Percentiles rank a stretch among this genome's conserved stretches.
phyloP scores from a whole-genome alignment of 2,113 vertebrate species.

The Rallus limicola region DNA sequence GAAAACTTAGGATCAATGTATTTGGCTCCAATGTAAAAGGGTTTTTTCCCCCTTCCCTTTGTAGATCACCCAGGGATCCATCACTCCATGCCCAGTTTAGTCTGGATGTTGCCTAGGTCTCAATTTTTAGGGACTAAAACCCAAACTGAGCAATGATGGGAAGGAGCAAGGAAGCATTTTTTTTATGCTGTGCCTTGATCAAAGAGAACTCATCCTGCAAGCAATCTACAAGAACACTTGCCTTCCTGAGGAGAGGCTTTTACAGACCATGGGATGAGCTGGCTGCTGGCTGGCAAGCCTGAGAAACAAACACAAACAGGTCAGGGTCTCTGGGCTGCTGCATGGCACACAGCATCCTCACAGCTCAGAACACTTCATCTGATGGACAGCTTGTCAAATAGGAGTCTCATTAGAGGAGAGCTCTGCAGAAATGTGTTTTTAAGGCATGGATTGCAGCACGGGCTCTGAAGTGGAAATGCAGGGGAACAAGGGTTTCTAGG shows the following conservation, averaged over 20 bases:
- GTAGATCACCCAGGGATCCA: neutral
- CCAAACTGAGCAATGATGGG: neutral
- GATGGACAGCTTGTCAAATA: neutral
- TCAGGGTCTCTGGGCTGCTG: neutral
- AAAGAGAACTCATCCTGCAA: neutral
- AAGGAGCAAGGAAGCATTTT: neutral
- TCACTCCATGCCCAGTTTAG: neutral
- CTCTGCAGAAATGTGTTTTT: neutral
- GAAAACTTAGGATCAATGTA: neutral
- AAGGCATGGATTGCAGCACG: neutral
- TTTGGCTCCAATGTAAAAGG: neutral
- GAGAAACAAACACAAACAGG: neutral
- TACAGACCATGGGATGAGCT: neutral
- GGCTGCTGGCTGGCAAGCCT: neutral
- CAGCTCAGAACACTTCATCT: neutral
- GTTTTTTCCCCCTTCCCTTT: neutral
- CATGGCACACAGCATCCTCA: neutral
- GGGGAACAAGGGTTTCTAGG: neutral
- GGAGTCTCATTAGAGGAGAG: neutral
- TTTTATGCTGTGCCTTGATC: neutral
- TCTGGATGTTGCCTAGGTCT: conserved; percentile 5
- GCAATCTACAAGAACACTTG: neutral
- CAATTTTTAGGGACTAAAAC: neutral
- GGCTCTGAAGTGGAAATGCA: neutral
- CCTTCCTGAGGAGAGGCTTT: neutral